These are phyloP conservation scores for Lepidocolaptes lacrymiger DNA, from an alignment of 2,797 vertebrate species.

Conservation along the genomic window DNA sequence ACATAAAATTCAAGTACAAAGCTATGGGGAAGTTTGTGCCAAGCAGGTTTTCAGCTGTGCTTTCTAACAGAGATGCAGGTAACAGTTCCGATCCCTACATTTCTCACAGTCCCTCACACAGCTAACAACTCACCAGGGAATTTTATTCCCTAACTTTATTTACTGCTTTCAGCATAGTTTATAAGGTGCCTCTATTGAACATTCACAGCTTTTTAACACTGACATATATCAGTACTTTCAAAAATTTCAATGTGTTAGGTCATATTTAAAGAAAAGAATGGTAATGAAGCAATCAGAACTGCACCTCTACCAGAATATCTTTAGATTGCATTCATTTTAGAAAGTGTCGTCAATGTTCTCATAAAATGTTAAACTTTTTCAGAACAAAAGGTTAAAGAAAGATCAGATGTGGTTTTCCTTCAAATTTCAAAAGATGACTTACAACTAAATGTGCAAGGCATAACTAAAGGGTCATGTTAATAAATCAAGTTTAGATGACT, in stretches of 20 bases:
- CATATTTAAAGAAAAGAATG: background rate
- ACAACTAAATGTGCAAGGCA: background rate
- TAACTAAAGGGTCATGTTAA: background rate
- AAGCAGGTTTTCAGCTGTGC: slow-evolving; percentile 18
- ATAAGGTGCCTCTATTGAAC: background rate
- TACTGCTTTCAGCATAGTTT: slow-evolving; percentile 17
- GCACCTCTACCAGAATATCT: background rate
- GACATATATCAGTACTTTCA: background rate
- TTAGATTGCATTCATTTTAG: fast-evolving
- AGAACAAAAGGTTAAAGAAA: background rate
- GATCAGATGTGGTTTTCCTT: background rate
- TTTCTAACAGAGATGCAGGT: background rate
- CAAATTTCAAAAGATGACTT: background rate
- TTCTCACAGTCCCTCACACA: background rate
- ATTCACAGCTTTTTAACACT: background rate
- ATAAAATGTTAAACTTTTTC: background rate
- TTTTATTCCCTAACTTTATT: background rate
- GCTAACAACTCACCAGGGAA: slow-evolving; percentile 33
- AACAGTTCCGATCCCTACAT: background rate
- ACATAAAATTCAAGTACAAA: background rate
- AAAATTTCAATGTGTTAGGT: background rate
- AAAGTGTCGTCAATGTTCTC: background rate
- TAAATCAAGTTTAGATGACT: background rate
- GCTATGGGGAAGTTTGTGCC: background rate
- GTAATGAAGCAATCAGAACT: background rate